Percentiles rank a stretch among this genome's conserved stretches.
These are phyloP conservation scores for Epirrhoe tristata DNA, from an alignment of 2,888 invertebrate genomes.

Conservation along the genomic window DNA sequence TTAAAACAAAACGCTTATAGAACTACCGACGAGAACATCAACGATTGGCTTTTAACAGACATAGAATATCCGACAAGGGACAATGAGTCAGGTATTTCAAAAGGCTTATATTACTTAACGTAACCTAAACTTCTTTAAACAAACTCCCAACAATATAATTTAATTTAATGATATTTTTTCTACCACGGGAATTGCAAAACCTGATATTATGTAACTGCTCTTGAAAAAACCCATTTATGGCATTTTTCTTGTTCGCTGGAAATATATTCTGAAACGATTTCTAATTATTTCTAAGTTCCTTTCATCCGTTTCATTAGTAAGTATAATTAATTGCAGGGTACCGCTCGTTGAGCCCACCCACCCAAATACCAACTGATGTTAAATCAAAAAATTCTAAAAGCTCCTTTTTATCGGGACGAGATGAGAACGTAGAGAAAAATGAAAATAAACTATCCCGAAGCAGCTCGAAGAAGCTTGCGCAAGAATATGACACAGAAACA, in stretches of 20 bases:
- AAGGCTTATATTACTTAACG: no score
- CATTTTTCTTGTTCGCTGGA: no score
- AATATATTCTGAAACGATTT: no score
- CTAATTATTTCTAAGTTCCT: background rate
- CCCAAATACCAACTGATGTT: slow-evolving; percentile 28
- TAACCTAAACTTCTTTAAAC: no score
- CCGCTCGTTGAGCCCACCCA: slow-evolving; percentile 46
- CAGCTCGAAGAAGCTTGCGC: slow-evolving; percentile 10
- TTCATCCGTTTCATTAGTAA: slow-evolving; percentile 7
- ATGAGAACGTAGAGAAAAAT: slow-evolving; percentile 8
- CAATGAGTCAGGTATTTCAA: slow-evolving; percentile 55
- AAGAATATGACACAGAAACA: slow-evolving; percentile 5
- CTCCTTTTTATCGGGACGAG: slow-evolving; percentile 1
- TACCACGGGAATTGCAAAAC: no score
- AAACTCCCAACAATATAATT: no score
- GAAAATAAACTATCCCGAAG: slow-evolving; percentile 5
- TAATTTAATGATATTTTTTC: no score
- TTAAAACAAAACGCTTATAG: slow-evolving; percentile 27
- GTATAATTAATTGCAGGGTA: slow-evolving; percentile 48
- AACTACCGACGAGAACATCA: slow-evolving; percentile 50
- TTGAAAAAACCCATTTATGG: no score
- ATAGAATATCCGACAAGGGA: slow-evolving; percentile 53
- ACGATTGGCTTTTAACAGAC: slow-evolving; percentile 50
- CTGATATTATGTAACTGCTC: no score
- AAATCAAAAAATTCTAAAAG: slow-evolving; percentile 34